Conservation (phyloP, 2,888 invertebrate genomes). For the Atethmia centrago region DNA sequence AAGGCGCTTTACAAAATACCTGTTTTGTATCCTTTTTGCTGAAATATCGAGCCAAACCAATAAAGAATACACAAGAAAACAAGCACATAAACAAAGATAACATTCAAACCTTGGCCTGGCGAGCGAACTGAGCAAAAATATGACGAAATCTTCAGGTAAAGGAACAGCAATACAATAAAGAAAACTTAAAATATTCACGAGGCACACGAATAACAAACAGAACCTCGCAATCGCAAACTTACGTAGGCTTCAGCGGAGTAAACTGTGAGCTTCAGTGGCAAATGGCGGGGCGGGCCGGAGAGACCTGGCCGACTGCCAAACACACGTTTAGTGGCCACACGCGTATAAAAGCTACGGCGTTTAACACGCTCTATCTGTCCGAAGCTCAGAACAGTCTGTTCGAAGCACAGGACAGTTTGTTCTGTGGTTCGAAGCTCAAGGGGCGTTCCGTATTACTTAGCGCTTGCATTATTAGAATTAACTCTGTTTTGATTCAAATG, state of each 20-base stretch:
- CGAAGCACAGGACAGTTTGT: too few relatives aligned
- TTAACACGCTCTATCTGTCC: slow-evolving; percentile 65
- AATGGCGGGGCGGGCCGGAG: slow-evolving; percentile 66
- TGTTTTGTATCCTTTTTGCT: neutral
- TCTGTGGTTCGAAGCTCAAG: slow-evolving; percentile 45
- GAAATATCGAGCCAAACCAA: slow-evolving; percentile 20
- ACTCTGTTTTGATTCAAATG: neutral
- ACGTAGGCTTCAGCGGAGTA: slow-evolving; percentile 68
- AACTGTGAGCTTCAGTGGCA: slow-evolving; percentile 70
- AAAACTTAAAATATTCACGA: slow-evolving; percentile 66
- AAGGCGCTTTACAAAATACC: slow-evolving; percentile 3
- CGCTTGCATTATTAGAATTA: slow-evolving; percentile 12
- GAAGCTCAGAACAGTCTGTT: too few relatives aligned
- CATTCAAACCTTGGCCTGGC: slow-evolving; percentile 49
- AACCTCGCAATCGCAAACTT: slow-evolving; percentile 64
- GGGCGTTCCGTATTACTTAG: slow-evolving; percentile 18
- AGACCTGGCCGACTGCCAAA: slow-evolving; percentile 76
- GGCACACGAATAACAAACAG: slow-evolving; percentile 67
- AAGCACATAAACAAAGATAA: slow-evolving; percentile 56
- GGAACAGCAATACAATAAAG: slow-evolving; percentile 65
- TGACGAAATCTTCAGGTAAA: slow-evolving; percentile 66
- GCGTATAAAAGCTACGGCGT: slow-evolving; percentile 73
- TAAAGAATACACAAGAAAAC: slow-evolving; percentile 49
- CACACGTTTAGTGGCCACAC: slow-evolving; percentile 73
- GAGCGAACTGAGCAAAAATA: slow-evolving; percentile 52